Evolutionary conservation across 2,113 vertebrate genomes (phyloP), one percentile per base, ranked within the genome.

Genomic region (Chaetorhynchus papuensis): DNA sequence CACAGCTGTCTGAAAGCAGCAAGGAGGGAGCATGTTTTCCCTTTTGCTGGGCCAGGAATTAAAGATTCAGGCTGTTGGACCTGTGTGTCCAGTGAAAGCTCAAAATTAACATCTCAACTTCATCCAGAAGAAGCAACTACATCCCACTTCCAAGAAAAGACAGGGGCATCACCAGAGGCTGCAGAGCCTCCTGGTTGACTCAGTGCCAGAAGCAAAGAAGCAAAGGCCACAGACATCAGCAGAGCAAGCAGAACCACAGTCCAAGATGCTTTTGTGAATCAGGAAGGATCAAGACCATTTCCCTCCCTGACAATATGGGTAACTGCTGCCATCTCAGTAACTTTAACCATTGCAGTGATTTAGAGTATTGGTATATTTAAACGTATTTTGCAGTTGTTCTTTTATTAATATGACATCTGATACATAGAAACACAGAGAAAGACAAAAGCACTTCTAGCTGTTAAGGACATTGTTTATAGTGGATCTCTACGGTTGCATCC

Each of bases 21-120:
- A 57, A 31, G 0, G 2, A 70, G 31, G 27, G 13, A 81, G n/a
- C 10, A 42, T 0, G 1, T 70, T 37, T 57, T 75, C 24, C 28
- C 50, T 44, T 78, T 30, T 74, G 26, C 41, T 85, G 45, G 22
- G 42, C 42, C 21, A 75, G 47, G 11, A 74, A 65, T n/a, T 27
- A 41, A 22, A 80, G n/a, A 52, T 23, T 49, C 10, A 53, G 26
- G 31, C 20, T 59, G n/a, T 17, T 42, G 60, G 44, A 56, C 3
- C 4, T 23, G 20, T 8, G 16, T 27, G 15, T 27, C 69, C 37
- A 27, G 12, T 22, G 23, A 74, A 89, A 91, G 17, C 30, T 61
- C 84, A 91, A 22, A 24, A 54, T 35, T 53, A 76, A 14, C 0
- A 1, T 60, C 47, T 66, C 24, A 27, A 1, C 8, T 86, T 47